Percentiles rank a stretch among this genome's conserved stretches.
Evolutionary conservation across 2,113 vertebrate genomes (phyloP).

Genomic region (Haplochromis vanheusdeni): DNA sequence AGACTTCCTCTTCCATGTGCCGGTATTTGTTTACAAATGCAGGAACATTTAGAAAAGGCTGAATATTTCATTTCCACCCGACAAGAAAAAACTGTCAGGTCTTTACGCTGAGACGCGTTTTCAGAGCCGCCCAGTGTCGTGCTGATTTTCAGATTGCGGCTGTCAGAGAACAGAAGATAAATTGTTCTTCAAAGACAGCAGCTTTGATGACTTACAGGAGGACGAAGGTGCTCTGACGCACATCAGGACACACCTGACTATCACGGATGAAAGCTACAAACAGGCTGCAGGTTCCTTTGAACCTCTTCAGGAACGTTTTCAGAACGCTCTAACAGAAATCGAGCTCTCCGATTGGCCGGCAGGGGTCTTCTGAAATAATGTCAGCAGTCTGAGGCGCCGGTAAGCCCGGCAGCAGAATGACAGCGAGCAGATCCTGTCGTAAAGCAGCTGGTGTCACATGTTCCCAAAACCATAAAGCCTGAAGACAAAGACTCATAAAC

Average conservation of each 20-base stretch:
- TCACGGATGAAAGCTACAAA: not conserved
- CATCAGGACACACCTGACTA: not conserved
- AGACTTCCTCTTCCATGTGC: not conserved
- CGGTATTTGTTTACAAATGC: not conserved
- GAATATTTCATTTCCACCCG: not conserved
- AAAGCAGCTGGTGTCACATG: not conserved
- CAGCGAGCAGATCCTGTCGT: not conserved
- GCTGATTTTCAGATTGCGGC: not conserved
- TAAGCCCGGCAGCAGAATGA: not conserved
- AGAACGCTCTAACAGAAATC: not conserved
- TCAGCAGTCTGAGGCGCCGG: not conserved
- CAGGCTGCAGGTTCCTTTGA: not conserved
- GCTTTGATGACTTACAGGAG: not conserved
- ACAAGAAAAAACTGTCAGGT: not conserved
- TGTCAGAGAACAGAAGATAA: not conserved
- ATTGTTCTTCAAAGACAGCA: not conserved
- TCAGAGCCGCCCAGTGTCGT: rapidly evolving
- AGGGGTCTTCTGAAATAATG: not conserved
- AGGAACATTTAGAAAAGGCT: not conserved
- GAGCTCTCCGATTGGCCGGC: not conserved
- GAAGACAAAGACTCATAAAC: constrained; percentile 5
- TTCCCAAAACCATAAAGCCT: not conserved
- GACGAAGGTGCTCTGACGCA: rapidly evolving
- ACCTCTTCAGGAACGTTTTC: not conserved
- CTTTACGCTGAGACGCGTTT: not conserved